These are phyloP conservation scores for Phymorhynchus buccinoides DNA, from an alignment of 1,140 invertebrate genomes.

Conservation along the genomic window DNA sequence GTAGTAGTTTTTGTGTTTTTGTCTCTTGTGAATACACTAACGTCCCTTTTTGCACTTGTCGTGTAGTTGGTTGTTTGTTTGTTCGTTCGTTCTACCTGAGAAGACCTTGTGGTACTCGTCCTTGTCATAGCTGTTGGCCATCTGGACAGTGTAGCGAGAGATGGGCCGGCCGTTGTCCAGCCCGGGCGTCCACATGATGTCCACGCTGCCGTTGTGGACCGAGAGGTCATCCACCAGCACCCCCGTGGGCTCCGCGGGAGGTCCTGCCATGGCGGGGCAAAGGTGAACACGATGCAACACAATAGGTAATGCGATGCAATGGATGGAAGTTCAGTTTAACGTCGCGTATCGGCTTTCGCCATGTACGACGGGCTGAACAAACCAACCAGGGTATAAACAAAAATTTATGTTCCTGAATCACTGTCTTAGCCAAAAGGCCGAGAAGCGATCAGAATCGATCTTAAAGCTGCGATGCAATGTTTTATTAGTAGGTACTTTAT, in stretches of 20 bases:
- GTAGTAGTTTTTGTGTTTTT: no score
- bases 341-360: no score
- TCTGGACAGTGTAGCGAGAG: slow-evolving; percentile 81
- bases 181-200: slow-evolving; percentile 83
- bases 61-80: no score
- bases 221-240: slow-evolving; percentile 77
- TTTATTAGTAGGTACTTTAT: slow-evolving; percentile 30
- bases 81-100: slow-evolving; percentile 32
- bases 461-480: not conserved
- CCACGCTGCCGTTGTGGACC: slow-evolving; percentile 84
- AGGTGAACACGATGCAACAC: not conserved
- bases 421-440: no score
- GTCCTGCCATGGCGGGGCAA: slow-evolving; percentile 66
- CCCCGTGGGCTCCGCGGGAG: slow-evolving; percentile 73
- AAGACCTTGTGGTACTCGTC: slow-evolving; percentile 85
- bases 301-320: no score
- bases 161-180: slow-evolving; percentile 61
- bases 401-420: no score
- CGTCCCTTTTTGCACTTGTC: no score
- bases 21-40: no score
- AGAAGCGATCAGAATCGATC: no score
- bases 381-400: no score
- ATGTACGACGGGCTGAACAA: no score
- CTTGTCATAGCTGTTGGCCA: slow-evolving; percentile 88
- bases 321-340: no score